phyloP scores from a whole-genome alignment of 1,140 invertebrate genomes.

The Neodiprion fabricii region DNA sequence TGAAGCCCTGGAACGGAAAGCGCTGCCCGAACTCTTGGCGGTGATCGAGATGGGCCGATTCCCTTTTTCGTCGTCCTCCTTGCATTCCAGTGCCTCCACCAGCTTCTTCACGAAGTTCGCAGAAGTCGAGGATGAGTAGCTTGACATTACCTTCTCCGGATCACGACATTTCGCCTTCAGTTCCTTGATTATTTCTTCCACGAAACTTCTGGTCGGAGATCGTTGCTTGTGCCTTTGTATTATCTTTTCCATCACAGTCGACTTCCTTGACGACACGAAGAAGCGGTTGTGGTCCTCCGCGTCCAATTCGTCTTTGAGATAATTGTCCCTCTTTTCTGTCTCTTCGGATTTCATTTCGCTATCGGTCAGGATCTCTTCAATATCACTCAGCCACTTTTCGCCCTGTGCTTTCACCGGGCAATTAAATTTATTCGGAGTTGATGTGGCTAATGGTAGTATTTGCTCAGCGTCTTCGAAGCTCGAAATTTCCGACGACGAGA shows the following conservation, averaged over 20 bases:
- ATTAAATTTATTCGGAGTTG: too few species aligned
- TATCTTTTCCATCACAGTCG: conserved; percentile 11
- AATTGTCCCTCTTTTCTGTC: not conserved
- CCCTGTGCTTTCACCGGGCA: too few species aligned
- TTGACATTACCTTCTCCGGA: not conserved
- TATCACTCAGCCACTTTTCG: too few species aligned
- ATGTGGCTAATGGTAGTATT: too few species aligned
- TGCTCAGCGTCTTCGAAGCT: too few species aligned
- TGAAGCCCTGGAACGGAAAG: too few species aligned
- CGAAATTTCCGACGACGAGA: too few species aligned
- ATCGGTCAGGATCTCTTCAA: too few species aligned
- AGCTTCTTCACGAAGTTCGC: conserved; percentile 28
- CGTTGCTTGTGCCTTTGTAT: conserved; percentile 11
- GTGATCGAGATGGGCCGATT: too few species aligned
- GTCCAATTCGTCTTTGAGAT: not conserved
- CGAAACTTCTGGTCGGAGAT: not conserved
- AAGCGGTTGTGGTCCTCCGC: not conserved
- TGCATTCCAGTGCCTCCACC: conserved; percentile 26
- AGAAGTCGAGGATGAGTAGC: not conserved
- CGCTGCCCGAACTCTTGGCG: too few species aligned
- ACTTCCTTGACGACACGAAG: not conserved
- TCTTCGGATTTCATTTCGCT: not conserved
- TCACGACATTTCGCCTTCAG: conserved; percentile 20
- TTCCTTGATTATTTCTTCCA: conserved; percentile 27
- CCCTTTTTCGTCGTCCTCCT: not conserved